These are phyloP conservation scores for Parochlus steinenii DNA, from an alignment of 2,888 invertebrate species.

Conservation along the genomic window DNA sequence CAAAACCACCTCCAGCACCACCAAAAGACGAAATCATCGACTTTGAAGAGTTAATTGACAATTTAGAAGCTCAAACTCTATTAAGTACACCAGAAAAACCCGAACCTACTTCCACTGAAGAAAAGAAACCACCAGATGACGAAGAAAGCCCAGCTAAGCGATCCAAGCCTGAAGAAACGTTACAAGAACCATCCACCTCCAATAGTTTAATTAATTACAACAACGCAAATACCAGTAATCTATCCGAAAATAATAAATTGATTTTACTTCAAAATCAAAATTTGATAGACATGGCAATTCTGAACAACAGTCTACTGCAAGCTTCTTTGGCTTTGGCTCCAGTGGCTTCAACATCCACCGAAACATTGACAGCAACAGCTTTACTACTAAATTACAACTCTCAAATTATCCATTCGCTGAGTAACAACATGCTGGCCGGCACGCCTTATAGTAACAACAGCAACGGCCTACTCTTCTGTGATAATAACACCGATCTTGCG, in stretches of 20 bases:
- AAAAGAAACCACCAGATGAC: too few relatives aligned
- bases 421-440: slow-evolving; percentile 10
- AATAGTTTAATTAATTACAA: neutral
- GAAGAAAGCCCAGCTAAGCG: neutral
- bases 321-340: slow-evolving; percentile 10
- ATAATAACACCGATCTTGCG: too few relatives aligned
- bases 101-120: too few relatives aligned
- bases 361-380: slow-evolving; percentile 9
- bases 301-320: slow-evolving; percentile 8
- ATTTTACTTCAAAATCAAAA: slow-evolving; percentile 10
- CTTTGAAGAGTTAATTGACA: slow-evolving; percentile 11
- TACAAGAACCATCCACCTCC: neutral
- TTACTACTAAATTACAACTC: slow-evolving; percentile 10
- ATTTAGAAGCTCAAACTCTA: too few relatives aligned
- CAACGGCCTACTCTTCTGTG: too few relatives aligned
- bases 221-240: neutral
- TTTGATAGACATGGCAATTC: slow-evolving; percentile 11
- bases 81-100: too few relatives aligned
- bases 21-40: slow-evolving; percentile 4
- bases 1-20: too few relatives aligned
- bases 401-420: slow-evolving; percentile 11
- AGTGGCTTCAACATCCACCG: slow-evolving; percentile 4
- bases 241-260: neutral
- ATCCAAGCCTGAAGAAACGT: neutral
- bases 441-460: too few relatives aligned